Conservation (phyloP, 2,797 vertebrate genomes). For the Poecilia velifera region DNA sequence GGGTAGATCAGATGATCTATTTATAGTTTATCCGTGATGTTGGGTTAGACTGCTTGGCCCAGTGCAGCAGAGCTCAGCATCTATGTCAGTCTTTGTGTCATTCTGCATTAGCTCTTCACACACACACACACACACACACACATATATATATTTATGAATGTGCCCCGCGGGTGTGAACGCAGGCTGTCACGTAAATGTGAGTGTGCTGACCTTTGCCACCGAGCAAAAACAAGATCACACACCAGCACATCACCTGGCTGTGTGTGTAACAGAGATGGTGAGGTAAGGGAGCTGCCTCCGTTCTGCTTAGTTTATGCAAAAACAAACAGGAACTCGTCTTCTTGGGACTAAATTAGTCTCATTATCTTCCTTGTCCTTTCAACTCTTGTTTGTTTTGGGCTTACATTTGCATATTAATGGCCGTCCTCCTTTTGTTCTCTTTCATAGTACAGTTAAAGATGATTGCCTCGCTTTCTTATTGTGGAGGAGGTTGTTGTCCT, state of each 20-base stretch:
- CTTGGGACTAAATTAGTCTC: slow-evolving; percentile 32
- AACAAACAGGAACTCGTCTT: not conserved
- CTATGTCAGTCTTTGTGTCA: slow-evolving; percentile 73
- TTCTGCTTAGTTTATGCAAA: slow-evolving; percentile 12
- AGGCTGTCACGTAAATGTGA: slow-evolving; percentile 21
- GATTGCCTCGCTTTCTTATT: not conserved
- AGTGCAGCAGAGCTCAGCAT: slow-evolving; percentile 66
- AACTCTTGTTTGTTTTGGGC: slow-evolving; percentile 18
- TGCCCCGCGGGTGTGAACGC: not conserved
- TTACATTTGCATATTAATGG: slow-evolving; percentile 41
- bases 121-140: slow-evolving; percentile 2
- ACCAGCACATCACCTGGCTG: slow-evolving; percentile 7
- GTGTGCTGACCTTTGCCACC: slow-evolving; percentile 42
- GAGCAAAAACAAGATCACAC: slow-evolving; percentile 34
- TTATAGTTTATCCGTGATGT: slow-evolving; percentile 79
- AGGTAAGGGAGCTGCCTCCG: slow-evolving; percentile 18
- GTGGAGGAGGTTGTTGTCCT: not conserved
- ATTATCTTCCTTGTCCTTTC: slow-evolving; percentile 17
- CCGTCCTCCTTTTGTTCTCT: not conserved
- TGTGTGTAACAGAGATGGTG: slow-evolving; percentile 5
- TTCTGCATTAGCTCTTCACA: slow-evolving; percentile 52
- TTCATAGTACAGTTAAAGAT: not conserved
- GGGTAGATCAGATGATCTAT: slow-evolving; percentile 69
- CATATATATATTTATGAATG: not conserved
- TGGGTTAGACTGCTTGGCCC: slow-evolving; percentile 65